Percentiles rank a stretch among this genome's conserved stretches.
phyloP scores from a whole-genome alignment of 1,140 invertebrate species.

The Arctopsyche grandis region DNA sequence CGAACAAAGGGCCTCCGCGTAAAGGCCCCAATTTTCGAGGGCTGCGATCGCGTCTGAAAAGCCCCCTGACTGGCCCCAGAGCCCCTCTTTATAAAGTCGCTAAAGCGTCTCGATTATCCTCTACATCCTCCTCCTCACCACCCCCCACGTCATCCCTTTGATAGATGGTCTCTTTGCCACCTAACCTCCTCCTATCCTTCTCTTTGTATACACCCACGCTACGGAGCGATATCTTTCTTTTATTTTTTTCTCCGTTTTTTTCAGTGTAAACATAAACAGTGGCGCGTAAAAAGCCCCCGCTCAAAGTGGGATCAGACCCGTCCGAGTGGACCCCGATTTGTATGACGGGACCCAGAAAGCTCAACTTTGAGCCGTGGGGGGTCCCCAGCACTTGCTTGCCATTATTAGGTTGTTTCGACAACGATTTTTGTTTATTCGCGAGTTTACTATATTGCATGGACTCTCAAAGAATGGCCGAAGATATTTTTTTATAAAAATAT shows the following conservation, averaged over 20 bases:
- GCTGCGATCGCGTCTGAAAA: background rate
- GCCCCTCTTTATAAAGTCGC: constrained; percentile 18
- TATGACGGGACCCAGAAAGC: background rate
- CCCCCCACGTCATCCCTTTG: constrained; percentile 21
- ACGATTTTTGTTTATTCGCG: too few species aligned
- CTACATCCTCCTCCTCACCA: background rate
- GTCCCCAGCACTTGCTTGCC: too few species aligned
- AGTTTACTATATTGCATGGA: too few species aligned
- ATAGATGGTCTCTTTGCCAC: constrained; percentile 26
- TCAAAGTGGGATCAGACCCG: constrained; percentile 16
- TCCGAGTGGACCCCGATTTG: background rate
- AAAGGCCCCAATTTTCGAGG: background rate
- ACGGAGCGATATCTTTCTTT: constrained; percentile 1
- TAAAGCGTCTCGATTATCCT: constrained; percentile 26
- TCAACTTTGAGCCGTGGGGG: background rate
- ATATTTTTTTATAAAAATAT: too few species aligned
- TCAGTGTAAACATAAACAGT: constrained; percentile 26
- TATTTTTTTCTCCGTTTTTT: background rate
- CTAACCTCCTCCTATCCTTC: background rate
- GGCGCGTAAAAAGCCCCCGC: constrained; percentile 20
- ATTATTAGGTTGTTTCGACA: too few species aligned
- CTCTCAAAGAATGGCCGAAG: too few species aligned
- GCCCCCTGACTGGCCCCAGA: background rate
- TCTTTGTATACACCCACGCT: background rate
- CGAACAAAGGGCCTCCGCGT: background rate